phyloP scores from a whole-genome alignment of 35 echinoderm and acorn worm species.

The Diadema setosum region DNA sequence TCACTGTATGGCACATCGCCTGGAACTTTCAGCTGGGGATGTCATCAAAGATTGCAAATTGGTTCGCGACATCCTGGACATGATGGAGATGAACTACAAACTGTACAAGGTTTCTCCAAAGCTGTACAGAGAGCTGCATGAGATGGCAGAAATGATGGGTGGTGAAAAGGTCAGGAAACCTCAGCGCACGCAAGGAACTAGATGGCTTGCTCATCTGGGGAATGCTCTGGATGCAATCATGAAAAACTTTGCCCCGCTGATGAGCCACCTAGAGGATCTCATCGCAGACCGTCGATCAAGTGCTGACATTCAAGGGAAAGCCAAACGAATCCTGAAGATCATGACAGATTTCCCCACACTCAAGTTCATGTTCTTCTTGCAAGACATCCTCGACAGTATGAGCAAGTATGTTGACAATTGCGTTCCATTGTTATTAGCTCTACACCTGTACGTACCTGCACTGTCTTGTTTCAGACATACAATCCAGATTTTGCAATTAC shows the following conservation, averaged over 20 bases:
- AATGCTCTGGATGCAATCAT: background rate
- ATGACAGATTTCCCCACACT: background rate
- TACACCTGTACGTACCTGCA: too few species aligned
- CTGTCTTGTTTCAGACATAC: too few species aligned
- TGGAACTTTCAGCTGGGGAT: background rate
- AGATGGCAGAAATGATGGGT: background rate
- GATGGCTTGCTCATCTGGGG: background rate
- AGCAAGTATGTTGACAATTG: background rate
- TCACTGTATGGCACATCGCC: constrained; percentile 4
- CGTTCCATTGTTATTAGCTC: too few species aligned
- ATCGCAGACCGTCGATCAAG: background rate
- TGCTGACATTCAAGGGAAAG: background rate
- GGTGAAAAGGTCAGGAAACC: background rate
- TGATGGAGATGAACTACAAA: background rate
- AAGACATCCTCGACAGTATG: background rate
- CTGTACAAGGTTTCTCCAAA: background rate
- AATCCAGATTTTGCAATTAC: too few species aligned
- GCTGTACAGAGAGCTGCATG: background rate
- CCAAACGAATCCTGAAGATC: background rate
- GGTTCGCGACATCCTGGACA: background rate
- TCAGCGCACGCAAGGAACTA: background rate
- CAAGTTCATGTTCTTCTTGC: background rate
- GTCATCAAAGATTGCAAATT: background rate
- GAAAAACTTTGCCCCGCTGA: background rate
- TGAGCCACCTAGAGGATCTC: background rate